Base-by-base conservation (phyloP, 2,113 vertebrate genomes). In the Pelobates fuscus region DNA sequence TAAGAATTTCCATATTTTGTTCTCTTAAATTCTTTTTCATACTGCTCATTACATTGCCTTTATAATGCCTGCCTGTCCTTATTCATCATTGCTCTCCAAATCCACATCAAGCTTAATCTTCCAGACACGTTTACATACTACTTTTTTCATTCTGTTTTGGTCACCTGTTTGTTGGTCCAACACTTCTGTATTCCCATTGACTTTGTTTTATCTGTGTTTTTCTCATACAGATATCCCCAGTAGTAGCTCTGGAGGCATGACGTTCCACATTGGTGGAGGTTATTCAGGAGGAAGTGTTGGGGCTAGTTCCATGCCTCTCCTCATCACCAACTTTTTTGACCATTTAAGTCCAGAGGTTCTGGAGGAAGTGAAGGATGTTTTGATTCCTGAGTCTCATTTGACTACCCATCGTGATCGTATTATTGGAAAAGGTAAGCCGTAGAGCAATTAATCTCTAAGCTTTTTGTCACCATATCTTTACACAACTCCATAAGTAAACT, bases 351-450 rank as follows among this genome's bases (percentile, higher is more conserved):
- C 90, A 0, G 88, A 88, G 58, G 90, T 99, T 25, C 88, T 99
- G 84, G 92, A 95, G 54, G 94, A 98, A 79, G 96, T 99, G 84
- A 98, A 97, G 83, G 96, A 98, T 49, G 93, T 98, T 62, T 91
- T 99, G 66, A 97, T 99, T 82, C 94, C 96, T 0, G 89, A 94
- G 0, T 90, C 93, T 52, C 86, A 63, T 74, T 92, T 98, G 8
- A 14, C 94, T 24, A 93, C 91, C 21, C 93, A 97, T 73, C 86
- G 87, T 27, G 91, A 97, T 78, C 91, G 46, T 68, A 89, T 99
- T 85, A 98, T 99, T 41, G 96, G 97, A 77, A 98, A 95, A 91
- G 96, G 97, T 98, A 62, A 72, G 78, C 7, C 4, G 3, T 41
- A 41, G 17, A 52, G 49, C 11, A 8, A 52, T 52, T 15, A 20